Conservation (phyloP, 2,797 vertebrate species). For the Halcyon leucocephala region DNA sequence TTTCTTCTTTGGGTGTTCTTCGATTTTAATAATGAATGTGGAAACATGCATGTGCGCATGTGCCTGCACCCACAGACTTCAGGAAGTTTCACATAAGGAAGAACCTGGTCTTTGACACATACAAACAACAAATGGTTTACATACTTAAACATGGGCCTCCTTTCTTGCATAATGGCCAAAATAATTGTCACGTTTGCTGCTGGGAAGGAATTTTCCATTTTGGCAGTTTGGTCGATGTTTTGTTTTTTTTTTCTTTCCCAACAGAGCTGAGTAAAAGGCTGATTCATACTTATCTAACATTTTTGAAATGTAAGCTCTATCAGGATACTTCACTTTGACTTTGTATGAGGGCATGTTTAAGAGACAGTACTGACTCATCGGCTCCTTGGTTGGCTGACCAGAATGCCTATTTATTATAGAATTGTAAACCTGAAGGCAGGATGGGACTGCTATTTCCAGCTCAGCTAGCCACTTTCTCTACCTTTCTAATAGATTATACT, state of each 20-base stretch:
- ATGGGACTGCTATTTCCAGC: not conserved
- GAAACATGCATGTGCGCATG: not conserved
- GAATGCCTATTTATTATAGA: not conserved
- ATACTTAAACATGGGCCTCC: not conserved
- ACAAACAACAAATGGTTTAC: not conserved
- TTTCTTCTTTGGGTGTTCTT: not conserved
- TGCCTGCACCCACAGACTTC: not conserved
- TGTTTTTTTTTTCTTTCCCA: not conserved
- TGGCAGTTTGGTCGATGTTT: not conserved
- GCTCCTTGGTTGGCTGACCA: not conserved
- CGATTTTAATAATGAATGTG: not conserved
- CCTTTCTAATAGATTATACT: not conserved
- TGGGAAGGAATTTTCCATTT: conserved; percentile 13
- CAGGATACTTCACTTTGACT: not conserved
- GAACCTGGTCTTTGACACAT: not conserved
- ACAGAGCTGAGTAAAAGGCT: not conserved
- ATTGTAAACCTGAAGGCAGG: not conserved
- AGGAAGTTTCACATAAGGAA: not conserved
- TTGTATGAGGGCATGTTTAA: not conserved
- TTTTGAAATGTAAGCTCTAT: not conserved
- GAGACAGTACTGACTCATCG: not conserved
- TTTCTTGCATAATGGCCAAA: not conserved
- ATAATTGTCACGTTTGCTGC: not conserved
- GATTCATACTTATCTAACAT: not conserved
- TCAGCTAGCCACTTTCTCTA: not conserved